phyloP scores from a whole-genome alignment of 53 echinoderm and acorn worm genomes.

The Patiria pectinifera region DNA sequence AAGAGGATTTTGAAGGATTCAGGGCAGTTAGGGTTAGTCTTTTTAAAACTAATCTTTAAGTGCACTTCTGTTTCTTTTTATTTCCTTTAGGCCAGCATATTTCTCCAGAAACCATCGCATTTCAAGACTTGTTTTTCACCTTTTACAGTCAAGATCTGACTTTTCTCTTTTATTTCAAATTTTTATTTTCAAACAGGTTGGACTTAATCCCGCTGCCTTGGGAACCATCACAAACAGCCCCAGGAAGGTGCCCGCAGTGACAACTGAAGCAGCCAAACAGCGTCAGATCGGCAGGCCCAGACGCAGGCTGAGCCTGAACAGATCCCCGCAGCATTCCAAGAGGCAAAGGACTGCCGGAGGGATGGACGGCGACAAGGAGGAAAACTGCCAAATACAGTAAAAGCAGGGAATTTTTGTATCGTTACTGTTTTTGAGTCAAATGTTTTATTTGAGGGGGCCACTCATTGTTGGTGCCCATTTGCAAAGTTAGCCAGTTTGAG shows the following conservation, averaged over 20 bases:
- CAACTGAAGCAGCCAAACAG: constrained; percentile 40
- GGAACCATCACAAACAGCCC: constrained; percentile 71
- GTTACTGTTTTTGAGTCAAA: neutral
- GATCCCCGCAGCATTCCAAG: constrained; percentile 32
- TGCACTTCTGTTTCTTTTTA: too few relatives aligned
- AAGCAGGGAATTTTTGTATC: neutral
- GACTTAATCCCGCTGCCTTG: constrained; percentile 35
- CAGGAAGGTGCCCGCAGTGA: constrained; percentile 9
- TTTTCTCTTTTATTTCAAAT: neutral
- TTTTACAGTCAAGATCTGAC: too few relatives aligned
- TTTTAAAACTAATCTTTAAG: too few relatives aligned
- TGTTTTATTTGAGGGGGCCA: neutral
- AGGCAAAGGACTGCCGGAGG: neutral
- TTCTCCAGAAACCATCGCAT: too few relatives aligned
- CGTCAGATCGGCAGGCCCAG: neutral
- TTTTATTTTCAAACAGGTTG: neutral
- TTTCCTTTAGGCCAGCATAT: too few relatives aligned
- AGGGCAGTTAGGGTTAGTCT: too few relatives aligned
- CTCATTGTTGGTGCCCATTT: neutral
- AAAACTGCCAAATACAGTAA: constrained; percentile 69
- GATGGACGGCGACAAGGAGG: constrained; percentile 12
- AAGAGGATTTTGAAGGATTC: too few relatives aligned
- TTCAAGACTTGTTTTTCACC: too few relatives aligned
- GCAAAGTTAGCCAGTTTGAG: too few relatives aligned
- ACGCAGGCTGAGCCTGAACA: constrained; percentile 55